A percentile compares a stretch with the other conserved stretches of the same genome.
Evolutionary conservation across 2,888 invertebrate genomes (phyloP).

Genomic region (Acleris emargana): DNA sequence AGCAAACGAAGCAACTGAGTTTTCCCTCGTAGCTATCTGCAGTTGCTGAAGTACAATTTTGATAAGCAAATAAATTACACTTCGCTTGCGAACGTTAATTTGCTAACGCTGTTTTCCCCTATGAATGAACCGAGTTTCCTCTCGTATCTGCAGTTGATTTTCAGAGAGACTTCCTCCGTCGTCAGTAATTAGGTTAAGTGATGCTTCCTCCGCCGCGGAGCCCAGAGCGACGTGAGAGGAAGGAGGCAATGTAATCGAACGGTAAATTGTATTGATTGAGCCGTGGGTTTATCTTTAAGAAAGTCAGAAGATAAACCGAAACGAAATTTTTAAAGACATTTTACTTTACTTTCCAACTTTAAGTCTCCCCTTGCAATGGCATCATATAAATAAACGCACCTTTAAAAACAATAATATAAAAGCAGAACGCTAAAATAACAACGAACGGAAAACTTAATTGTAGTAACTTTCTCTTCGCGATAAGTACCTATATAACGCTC

Average conservation of each 20-base stretch:
- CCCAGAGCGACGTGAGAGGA: slow-evolving; percentile 32
- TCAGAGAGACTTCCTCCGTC: slow-evolving; percentile 46
- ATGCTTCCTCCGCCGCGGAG: slow-evolving; percentile 55
- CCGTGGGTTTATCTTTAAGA: slow-evolving; percentile 16
- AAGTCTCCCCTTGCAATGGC: too few species aligned
- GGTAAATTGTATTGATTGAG: slow-evolving; percentile 35
- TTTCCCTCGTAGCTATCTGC: too few species aligned
- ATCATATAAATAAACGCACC: too few species aligned
- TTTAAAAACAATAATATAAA: too few species aligned
- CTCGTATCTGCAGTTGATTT: slow-evolving; percentile 39
- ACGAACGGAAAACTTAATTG: too few species aligned
- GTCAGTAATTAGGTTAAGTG: slow-evolving; percentile 67
- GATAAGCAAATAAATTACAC: neutral
- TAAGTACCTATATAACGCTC: too few species aligned
- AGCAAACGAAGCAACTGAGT: too few species aligned
- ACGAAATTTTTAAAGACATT: neutral
- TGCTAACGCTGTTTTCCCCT: neutral
- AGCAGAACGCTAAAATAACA: too few species aligned
- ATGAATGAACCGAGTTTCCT: slow-evolving; percentile 23
- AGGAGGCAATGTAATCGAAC: slow-evolving; percentile 52
- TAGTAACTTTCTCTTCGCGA: too few species aligned
- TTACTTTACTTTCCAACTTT: neutral
- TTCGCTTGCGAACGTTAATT: neutral
- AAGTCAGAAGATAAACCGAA: neutral
- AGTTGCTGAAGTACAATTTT: too few species aligned